Percentiles rank a stretch among this genome's conserved stretches.
phyloP scores from a whole-genome alignment of 2,888 invertebrate species.

The Neelides folsomi region DNA sequence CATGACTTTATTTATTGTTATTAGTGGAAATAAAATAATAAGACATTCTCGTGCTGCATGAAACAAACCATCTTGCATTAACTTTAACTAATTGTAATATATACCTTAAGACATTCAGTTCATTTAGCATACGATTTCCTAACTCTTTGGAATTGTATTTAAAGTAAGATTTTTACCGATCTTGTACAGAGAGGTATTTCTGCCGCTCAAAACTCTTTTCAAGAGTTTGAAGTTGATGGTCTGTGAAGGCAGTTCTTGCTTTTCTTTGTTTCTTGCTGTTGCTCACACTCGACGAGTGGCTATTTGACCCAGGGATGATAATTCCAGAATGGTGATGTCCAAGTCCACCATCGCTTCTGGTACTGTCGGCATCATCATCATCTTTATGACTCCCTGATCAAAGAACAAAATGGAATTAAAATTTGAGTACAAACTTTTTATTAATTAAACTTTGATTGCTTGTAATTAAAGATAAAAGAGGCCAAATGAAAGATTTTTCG shows the following conservation, averaged over 20 bases:
- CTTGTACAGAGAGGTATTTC: constrained; percentile 92
- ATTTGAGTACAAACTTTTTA: no score
- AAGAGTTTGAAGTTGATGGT: constrained; percentile 88
- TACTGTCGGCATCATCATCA: constrained; percentile 31
- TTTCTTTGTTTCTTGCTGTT: constrained; percentile 76
- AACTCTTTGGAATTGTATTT: constrained; percentile 32
- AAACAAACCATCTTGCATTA: neutral
- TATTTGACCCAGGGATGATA: constrained; percentile 26
- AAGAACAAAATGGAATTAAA: neutral
- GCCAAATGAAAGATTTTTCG: no score
- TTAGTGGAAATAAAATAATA: neutral
- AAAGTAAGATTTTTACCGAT: constrained; percentile 44
- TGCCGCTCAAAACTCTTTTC: constrained; percentile 95
- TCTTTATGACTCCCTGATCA: constrained; percentile 27
- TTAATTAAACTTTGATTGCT: no score
- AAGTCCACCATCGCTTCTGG: constrained; percentile 29
- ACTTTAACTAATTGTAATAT: no score
- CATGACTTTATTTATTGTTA: neutral
- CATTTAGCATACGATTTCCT: no score
- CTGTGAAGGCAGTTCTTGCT: constrained; percentile 95
- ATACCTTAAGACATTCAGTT: no score
- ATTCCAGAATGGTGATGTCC: constrained; percentile 24
- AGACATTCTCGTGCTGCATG: neutral
- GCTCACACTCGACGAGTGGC: constrained; percentile 38
- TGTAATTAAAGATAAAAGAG: no score